Conservation (phyloP, 2,113 vertebrate genomes). For the Ceratotherium simum region DNA sequence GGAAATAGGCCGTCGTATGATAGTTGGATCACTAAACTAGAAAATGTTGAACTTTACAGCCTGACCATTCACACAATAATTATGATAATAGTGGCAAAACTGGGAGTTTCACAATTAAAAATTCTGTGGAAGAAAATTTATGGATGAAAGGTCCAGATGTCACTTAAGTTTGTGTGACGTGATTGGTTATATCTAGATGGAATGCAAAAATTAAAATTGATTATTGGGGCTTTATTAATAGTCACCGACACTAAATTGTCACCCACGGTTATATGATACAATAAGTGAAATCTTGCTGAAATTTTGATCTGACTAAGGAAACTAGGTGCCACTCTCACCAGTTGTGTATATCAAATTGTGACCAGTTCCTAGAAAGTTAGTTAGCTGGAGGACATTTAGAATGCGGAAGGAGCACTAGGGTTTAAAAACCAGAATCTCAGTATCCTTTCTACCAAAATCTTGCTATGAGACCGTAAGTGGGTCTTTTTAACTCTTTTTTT, state of each 20-base stretch:
- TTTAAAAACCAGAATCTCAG: not conserved
- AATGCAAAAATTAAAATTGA: conserved; percentile 19
- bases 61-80: not conserved
- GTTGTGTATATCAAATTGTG: not conserved
- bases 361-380: not conserved
- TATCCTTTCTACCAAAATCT: not conserved
- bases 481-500: not conserved
- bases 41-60: not conserved
- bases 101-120: not conserved
- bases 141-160: not conserved
- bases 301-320: not conserved
- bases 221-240: not conserved
- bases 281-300: not conserved
- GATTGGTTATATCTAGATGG: not conserved
- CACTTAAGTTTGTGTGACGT: not conserved
- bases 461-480: not conserved
- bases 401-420: not conserved
- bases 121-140: not conserved
- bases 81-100: not conserved
- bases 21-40: not conserved
- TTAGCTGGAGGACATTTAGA: not conserved
- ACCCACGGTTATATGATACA: not conserved
- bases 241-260: not conserved
- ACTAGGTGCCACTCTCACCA: not conserved
- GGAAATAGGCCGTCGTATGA: not conserved